Conservation (phyloP, 2,888 invertebrate species). For the Clepsis dumicolana region DNA sequence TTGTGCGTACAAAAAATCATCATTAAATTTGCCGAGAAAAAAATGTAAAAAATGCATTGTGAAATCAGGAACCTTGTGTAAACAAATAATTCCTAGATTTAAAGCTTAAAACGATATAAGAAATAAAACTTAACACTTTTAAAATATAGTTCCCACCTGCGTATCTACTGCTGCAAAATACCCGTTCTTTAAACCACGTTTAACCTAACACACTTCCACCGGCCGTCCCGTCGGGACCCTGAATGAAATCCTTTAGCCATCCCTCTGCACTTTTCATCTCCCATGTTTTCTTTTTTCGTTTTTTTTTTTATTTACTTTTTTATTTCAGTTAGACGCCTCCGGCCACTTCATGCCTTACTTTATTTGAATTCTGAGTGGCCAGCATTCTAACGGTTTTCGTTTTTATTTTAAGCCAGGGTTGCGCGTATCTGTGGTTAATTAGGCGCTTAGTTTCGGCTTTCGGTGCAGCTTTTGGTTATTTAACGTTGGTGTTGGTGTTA, state of each 20-base stretch:
- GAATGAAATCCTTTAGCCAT: conserved; percentile 67
- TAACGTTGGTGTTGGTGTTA: background rate
- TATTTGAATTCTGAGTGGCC: conserved; percentile 43
- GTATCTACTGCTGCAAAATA: conserved; percentile 2
- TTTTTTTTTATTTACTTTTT: conserved; percentile 40
- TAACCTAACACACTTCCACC: conserved; percentile 40
- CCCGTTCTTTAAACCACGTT: conserved; percentile 40
- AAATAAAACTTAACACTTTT: background rate
- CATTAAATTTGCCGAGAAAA: too few species aligned
- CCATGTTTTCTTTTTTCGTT: conserved; percentile 54
- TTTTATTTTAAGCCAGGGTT: conserved; percentile 24
- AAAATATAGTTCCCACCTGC: background rate
- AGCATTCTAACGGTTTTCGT: conserved; percentile 35
- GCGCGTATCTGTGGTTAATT: conserved; percentile 16
- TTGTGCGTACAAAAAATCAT: too few species aligned
- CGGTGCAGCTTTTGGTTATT: background rate
- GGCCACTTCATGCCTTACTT: conserved; percentile 41
- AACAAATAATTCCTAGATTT: too few species aligned
- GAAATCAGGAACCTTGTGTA: too few species aligned
- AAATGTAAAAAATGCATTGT: too few species aligned
- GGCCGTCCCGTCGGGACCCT: conserved; percentile 54
- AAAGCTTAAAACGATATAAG: too few species aligned
- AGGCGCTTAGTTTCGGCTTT: conserved; percentile 10
- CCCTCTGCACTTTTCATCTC: conserved; percentile 66
- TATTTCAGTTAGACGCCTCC: conserved; percentile 42